Percentiles rank a stretch among this genome's conserved stretches.
Evolutionary conservation across 1,140 invertebrate species (phyloP).

Genomic region (Macrobrachium nipponense): DNA sequence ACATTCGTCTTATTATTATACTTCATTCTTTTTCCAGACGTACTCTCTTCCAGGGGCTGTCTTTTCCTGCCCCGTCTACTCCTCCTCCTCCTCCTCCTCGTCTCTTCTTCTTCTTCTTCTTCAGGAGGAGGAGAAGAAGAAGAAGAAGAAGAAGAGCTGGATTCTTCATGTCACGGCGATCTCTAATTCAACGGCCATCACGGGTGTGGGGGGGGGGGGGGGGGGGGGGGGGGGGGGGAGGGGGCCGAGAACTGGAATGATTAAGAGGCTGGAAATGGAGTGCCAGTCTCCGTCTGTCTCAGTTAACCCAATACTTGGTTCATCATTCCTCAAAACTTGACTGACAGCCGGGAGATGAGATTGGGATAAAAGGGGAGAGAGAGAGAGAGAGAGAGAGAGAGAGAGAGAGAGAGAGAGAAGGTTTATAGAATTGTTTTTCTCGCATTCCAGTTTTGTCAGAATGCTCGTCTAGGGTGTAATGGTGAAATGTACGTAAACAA

Average conservation of each 20-base stretch:
- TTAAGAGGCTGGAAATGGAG: slow-evolving; percentile 36
- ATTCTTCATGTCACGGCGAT: background rate
- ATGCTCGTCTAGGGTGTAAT: no score
- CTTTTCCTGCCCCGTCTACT: no score
- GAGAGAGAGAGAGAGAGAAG: background rate
- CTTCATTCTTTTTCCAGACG: no score
- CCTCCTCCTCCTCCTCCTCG: no score
- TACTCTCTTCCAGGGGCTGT: background rate
- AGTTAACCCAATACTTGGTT: slow-evolving; percentile 37
- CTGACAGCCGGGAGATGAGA: slow-evolving; percentile 22
- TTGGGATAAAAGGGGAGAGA: background rate
- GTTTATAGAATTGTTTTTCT: no score
- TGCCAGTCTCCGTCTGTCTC: slow-evolving; percentile 35
- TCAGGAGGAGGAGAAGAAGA: no score
- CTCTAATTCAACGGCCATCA: slow-evolving; percentile 14
- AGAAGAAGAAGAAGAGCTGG: no score
- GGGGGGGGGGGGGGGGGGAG: no score
- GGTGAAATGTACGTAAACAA: no score
- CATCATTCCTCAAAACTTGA: slow-evolving; percentile 33
- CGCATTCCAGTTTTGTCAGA: no score
- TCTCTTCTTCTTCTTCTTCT: background rate
- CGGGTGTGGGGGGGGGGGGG: no score
- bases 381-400: slow-evolving; percentile 1
- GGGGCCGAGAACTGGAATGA: slow-evolving; percentile 8
- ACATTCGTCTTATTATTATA: no score